Conservation (phyloP, 23 tunicate species). For the Botrylloides violaceus region DNA sequence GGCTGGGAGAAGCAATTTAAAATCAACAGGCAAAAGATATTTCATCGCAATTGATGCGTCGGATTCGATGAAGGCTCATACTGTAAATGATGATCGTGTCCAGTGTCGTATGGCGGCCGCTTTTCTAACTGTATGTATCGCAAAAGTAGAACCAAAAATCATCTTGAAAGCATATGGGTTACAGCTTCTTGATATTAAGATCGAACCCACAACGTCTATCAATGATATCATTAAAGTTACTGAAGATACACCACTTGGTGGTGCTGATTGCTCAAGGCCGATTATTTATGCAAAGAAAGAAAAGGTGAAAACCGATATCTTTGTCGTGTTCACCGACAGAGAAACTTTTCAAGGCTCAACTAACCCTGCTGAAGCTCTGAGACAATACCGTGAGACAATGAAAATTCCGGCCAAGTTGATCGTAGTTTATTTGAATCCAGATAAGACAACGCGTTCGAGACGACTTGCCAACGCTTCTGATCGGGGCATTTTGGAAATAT, state of each 20-base stretch:
- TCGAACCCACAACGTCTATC: neutral
- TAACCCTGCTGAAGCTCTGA: constrained; percentile 23
- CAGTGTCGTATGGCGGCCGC: constrained; percentile 30
- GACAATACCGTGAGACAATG: constrained; percentile 26
- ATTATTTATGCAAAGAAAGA: constrained; percentile 29
- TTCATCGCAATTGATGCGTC: constrained; percentile 29
- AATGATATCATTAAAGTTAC: constrained; percentile 5
- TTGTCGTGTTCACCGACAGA: constrained; percentile 38
- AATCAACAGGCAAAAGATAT: constrained; percentile 26
- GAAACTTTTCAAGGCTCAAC: constrained; percentile 42
- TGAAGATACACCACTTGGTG: constrained; percentile 28
- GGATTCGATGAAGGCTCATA: constrained; percentile 42
- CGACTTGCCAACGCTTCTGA: constrained; percentile 20
- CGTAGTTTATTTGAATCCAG: constrained; percentile 16
- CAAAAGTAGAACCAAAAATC: constrained; percentile 17
- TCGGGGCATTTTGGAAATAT: constrained; percentile 35
- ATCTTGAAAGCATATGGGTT: constrained; percentile 20
- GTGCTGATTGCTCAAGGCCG: constrained; percentile 45
- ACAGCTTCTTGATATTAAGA: constrained; percentile 15
- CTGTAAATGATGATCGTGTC: constrained; percentile 18
- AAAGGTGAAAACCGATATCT: constrained; percentile 20
- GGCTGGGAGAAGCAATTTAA: constrained; percentile 17
- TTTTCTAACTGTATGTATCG: constrained; percentile 12
- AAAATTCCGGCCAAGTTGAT: constrained; percentile 23
- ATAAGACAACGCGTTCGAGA: neutral